Evolutionary conservation across 1,140 invertebrate species (phyloP), one percentile per base, ranked within the genome.

Genomic region (Trichonephila clavipes): DNA sequence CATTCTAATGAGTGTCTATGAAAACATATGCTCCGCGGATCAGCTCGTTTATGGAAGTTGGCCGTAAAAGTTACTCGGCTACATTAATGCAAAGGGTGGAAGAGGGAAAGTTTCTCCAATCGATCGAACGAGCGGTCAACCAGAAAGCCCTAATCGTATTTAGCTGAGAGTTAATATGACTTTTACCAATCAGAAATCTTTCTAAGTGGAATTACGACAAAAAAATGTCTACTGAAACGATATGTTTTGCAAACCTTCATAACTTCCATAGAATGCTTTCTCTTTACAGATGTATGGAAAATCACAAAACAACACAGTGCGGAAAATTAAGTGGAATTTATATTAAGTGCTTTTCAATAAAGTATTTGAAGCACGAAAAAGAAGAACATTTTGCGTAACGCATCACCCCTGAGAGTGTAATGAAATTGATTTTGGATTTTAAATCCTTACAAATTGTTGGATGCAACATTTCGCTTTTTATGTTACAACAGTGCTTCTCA

Each of bases 1-100:
- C 72, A 77, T 77, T 77, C 72, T 77, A 18, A 77, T 77, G 72
- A 40, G 28, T 34, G 72, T 77, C 28, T 77, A 77, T 77, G 72
- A 77, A 77, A 77, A 77, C 72, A 14, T 18, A 77, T 77, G 24
- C 69, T 77, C 28, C 24, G 28, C 24, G 16, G 72, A 34, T 34
- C 28, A 34, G 28, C 72, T 40, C 72, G 28, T 77, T 77, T 77
- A 77, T 77, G 72, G 72, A 28, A 77, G 34, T 28, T 77, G 34
- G 72, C 72, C 34, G 72, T 77, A 77, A 40, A 77, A 77, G 72
- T 69, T 69, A 69, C 24, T 69, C 66, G 66, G 3, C 72, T 34
- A 77, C 72, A 77, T 77, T 77, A 77, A 77, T 77, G 72, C 28
- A 28, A 24, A n/a, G 8, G 66, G 66, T 24, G 66, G 66, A 24